Evolutionary conservation across 2,113 vertebrate species (phyloP).

Genomic region (Pangasianodon hypophthalmus): DNA sequence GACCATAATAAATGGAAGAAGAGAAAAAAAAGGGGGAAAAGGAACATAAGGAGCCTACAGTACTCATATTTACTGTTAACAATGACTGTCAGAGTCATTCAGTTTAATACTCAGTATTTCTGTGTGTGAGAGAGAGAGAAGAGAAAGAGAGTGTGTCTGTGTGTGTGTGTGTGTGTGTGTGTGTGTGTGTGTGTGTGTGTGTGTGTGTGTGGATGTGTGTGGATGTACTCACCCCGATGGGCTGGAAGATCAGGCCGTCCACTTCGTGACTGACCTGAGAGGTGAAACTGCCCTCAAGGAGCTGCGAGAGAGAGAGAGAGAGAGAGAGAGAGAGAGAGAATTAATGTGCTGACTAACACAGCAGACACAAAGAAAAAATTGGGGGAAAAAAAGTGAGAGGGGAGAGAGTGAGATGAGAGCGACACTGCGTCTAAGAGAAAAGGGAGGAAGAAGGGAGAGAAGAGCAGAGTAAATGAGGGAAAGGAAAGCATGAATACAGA

Average conservation of each 20-base stretch:
- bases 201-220: conserved; percentile 21
- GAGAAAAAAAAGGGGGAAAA: background rate
- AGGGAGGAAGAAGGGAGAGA: background rate
- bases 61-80: background rate
- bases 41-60: background rate
- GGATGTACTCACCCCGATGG: conserved; percentile 85
- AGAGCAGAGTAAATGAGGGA: background rate
- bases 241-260: conserved; percentile 97
- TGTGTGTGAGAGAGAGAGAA: conserved; percentile 8
- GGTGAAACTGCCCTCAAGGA: conserved; percentile 95
- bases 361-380: background rate
- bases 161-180: background rate
- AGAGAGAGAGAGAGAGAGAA: background rate
- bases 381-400: background rate
- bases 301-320: conserved; percentile 70
- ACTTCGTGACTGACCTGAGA: conserved; percentile 98
- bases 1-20: background rate
- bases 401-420: background rate
- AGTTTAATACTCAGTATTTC: background rate
- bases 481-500: background rate
- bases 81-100: background rate
- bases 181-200: conserved; percentile 25
- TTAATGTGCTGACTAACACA: background rate
- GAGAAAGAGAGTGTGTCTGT: background rate
- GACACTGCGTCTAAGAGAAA: background rate